Conservation (phyloP, 2,797 vertebrate genomes). For the Lagocephalus sceleratus region DNA sequence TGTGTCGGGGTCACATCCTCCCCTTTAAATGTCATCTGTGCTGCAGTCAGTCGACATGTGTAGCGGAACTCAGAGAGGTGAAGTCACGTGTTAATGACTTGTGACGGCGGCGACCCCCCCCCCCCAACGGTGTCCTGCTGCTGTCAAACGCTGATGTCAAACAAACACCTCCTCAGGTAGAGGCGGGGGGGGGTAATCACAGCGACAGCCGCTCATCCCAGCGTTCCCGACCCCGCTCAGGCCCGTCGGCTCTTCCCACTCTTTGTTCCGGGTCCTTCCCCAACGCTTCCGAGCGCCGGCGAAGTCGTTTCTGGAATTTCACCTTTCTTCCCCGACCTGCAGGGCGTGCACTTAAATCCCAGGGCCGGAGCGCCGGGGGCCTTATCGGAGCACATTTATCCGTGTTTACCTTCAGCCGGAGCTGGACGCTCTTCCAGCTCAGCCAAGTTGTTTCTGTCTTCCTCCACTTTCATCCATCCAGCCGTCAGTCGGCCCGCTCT, state of each 20-base stretch:
- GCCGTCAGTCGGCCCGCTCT: constrained; percentile 56
- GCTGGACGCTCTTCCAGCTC: not conserved
- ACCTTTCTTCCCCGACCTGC: no score
- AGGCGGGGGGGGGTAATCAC: constrained; percentile 75
- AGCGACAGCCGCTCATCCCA: constrained; percentile 65
- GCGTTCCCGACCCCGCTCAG: no score
- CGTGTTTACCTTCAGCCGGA: not conserved
- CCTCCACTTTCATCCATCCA: constrained; percentile 26
- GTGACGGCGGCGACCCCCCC: constrained; percentile 76
- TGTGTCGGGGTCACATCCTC: constrained; percentile 30
- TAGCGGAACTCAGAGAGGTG: constrained; percentile 70
- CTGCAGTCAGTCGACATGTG: constrained; percentile 54
- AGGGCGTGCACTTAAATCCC: not conserved
- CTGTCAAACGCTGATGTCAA: constrained; percentile 85
- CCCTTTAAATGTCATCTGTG: constrained; percentile 61
- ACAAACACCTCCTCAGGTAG: constrained; percentile 88
- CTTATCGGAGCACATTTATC: not conserved
- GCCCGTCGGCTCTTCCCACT: no score
- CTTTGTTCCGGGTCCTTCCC: not conserved
- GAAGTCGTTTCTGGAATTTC: no score
- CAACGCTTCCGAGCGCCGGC: no score
- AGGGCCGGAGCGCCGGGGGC: no score
- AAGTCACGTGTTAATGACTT: constrained; percentile 80
- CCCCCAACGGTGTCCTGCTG: constrained; percentile 69
- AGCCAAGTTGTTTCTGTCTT: not conserved